These are phyloP conservation scores for Sitobion miscanthi DNA, from an alignment of 1,140 invertebrate genomes.

Conservation along the genomic window DNA sequence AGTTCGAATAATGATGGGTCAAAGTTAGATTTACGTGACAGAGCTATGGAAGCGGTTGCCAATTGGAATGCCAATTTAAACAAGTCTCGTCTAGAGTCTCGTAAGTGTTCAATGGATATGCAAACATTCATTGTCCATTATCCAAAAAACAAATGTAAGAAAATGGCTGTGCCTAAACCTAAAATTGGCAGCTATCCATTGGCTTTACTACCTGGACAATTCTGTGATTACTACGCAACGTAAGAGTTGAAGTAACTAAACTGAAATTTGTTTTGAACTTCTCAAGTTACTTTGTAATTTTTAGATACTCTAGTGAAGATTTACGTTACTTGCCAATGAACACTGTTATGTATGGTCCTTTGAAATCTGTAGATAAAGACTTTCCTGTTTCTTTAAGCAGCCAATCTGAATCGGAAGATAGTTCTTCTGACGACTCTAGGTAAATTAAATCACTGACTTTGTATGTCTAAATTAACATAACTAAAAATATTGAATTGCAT, in stretches of 20 bases:
- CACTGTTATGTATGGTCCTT: constrained; percentile 82
- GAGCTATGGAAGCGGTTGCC: constrained; percentile 84
- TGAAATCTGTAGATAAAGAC: constrained; percentile 62
- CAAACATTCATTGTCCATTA: constrained; percentile 79
- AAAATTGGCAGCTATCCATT: constrained; percentile 84
- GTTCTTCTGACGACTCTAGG: constrained; percentile 68
- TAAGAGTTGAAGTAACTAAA: constrained; percentile 63
- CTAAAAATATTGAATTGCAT: constrained; percentile 30
- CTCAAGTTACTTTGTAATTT: constrained; percentile 60
- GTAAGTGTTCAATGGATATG: constrained; percentile 75
- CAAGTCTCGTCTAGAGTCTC: constrained; percentile 71
- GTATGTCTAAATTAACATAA: constrained; percentile 34
- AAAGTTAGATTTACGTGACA: constrained; percentile 78
- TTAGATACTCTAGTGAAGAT: constrained; percentile 71
- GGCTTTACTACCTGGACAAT: constrained; percentile 91
- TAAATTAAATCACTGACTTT: constrained; percentile 59
- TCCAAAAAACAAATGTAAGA: constrained; percentile 66
- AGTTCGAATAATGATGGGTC: constrained; percentile 56
- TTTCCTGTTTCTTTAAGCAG: constrained; percentile 53
- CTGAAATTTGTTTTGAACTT: constrained; percentile 34
- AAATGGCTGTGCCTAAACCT: constrained; percentile 65
- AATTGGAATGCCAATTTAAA: constrained; percentile 90
- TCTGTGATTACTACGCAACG: constrained; percentile 78
- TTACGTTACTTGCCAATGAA: constrained; percentile 86
- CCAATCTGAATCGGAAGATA: constrained; percentile 63